Evolutionary conservation across 2,888 invertebrate species (phyloP), one percentile per base, ranked within the genome.

Genomic region (Limnephilus lunatus): DNA sequence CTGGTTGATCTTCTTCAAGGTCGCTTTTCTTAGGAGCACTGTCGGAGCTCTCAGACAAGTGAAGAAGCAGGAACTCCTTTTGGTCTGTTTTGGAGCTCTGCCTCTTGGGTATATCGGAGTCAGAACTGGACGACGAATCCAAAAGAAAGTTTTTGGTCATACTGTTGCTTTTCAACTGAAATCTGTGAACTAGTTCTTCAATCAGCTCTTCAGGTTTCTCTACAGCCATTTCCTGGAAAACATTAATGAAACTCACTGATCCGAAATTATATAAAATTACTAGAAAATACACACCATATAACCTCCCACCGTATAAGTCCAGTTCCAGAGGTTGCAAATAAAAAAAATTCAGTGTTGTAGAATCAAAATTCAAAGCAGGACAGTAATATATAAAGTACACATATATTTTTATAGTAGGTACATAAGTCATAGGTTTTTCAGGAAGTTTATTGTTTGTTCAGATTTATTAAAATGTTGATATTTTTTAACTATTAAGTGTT

Each of bases 121-220:
- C 80, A 30, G 86, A 86, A n/a, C 81, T 81, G 31, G 92, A 91
- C 1, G 92, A 92, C 4, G 91, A 90, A 7, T 85, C 85, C 3
- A 89, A 85, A 5, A 92, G 85, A 25, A 92, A 32, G 83, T 92
- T 53, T 87, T 87, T 92, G n/a, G 91, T 91, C 31, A 48, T 19
- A 44, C 68, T 39, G 32, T 92, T 92, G 88, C 32, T 91, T 83
- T 92, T 93, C 25, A 35, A 25, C 87, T 90, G 25, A 31, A 90
- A 44, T 68, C 87, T 91, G n/a, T 68, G 30, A 19, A 48, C 91
- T 12, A 92, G 68, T 7, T 91, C 80, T 88, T 91, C 91, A n/a
- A 83, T 39, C 31, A 53, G 44, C 68, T 91, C 53, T 81, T 87
- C 91, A 12, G 35, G 68, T 25, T 25, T 25, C 68, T 68, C 68